Evolutionary conservation across 1,140 invertebrate genomes (phyloP).

Genomic region (Ostrea denselamellosa): DNA sequence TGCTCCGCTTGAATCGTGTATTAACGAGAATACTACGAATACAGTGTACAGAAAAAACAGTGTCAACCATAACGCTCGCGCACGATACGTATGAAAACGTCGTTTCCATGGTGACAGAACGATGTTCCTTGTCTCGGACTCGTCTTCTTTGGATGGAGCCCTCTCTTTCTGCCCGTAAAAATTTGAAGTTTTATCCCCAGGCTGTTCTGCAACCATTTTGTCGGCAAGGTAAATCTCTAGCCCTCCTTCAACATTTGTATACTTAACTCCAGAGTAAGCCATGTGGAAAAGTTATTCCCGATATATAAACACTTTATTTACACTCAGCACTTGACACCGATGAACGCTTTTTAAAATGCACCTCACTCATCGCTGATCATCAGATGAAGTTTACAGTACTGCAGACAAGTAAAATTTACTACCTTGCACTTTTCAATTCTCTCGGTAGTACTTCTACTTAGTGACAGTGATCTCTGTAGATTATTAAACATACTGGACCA

Average conservation of each 20-base stretch:
- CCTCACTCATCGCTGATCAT: background rate
- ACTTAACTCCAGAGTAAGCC: slow-evolving; percentile 2
- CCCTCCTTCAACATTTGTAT: background rate
- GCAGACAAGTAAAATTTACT: too few species aligned
- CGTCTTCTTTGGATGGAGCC: background rate
- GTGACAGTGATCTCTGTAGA: too few species aligned
- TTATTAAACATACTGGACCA: too few species aligned
- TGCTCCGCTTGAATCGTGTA: background rate
- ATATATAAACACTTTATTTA: slow-evolving; percentile 2
- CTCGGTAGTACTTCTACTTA: too few species aligned
- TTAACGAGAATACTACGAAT: background rate
- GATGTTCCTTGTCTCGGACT: background rate
- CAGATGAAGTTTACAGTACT: background rate
- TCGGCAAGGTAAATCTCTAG: background rate
- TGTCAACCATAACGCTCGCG: background rate
- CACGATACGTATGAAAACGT: background rate
- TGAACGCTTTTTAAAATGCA: background rate
- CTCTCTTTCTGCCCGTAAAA: background rate
- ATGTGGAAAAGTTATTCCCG: background rate
- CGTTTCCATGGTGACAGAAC: slow-evolving; percentile 28
- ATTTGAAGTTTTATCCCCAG: background rate
- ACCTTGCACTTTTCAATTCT: too few species aligned
- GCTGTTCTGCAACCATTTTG: background rate
- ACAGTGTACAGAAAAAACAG: background rate
- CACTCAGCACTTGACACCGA: background rate